Conservation (phyloP, 2,888 invertebrate species). For the Mamestra brassicae region DNA sequence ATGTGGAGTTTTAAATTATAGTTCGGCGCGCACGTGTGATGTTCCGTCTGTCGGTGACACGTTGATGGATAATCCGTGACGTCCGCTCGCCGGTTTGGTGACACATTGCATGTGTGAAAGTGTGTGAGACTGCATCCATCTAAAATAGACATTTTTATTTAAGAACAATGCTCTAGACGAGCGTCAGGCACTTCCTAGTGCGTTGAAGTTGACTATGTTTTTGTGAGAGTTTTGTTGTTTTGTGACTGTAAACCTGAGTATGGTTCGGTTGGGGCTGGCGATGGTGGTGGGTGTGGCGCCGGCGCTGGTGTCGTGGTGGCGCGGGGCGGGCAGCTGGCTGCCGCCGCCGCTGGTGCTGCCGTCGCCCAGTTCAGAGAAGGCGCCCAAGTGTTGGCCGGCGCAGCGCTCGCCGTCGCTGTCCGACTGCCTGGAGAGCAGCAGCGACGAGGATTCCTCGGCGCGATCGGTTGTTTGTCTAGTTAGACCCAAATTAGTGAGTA, state of each 20-base stretch:
- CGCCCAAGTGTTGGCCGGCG: slow-evolving; percentile 80
- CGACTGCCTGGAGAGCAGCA: slow-evolving; percentile 87
- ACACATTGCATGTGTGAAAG: slow-evolving; percentile 80
- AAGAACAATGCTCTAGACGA: slow-evolving; percentile 77
- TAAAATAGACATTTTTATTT: slow-evolving; percentile 86
- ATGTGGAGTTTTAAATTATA: slow-evolving; percentile 57
- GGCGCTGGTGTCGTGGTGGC: slow-evolving; percentile 89
- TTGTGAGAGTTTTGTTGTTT: slow-evolving; percentile 59
- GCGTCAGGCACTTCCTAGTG: slow-evolving; percentile 71
- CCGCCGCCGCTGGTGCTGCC: slow-evolving; percentile 75
- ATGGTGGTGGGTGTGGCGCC: slow-evolving; percentile 90
- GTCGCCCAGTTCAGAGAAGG: slow-evolving; percentile 76
- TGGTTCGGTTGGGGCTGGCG: slow-evolving; percentile 87
- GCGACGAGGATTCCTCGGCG: slow-evolving; percentile 85
- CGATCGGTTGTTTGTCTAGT: slow-evolving; percentile 87
- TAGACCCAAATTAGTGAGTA: slow-evolving; percentile 87
- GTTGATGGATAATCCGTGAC: slow-evolving; percentile 78
- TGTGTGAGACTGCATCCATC: slow-evolving; percentile 81
- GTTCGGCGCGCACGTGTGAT: slow-evolving; percentile 68
- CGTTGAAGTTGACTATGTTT: slow-evolving; percentile 63
- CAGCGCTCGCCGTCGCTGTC: slow-evolving; percentile 87
- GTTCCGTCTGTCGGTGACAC: slow-evolving; percentile 65
- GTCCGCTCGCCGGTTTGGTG: slow-evolving; percentile 77
- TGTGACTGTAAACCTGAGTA: slow-evolving; percentile 65
- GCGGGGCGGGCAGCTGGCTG: slow-evolving; percentile 79